These are phyloP conservation scores for Morpho helenor DNA, from an alignment of 2,888 invertebrate species.

Conservation along the genomic window DNA sequence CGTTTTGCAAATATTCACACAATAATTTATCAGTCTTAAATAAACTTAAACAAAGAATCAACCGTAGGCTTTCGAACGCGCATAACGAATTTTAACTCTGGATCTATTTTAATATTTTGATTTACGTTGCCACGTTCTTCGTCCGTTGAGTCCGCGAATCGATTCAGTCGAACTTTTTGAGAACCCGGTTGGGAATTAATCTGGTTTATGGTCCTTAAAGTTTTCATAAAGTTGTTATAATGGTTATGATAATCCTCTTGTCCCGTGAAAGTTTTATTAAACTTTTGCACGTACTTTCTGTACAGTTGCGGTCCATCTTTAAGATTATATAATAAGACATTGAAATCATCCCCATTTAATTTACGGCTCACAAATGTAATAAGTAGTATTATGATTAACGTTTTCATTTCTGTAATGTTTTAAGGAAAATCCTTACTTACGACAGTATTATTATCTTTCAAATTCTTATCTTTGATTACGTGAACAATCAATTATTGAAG, in stretches of 20 bases:
- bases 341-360: constrained; percentile 12
- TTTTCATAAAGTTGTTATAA: constrained; percentile 44
- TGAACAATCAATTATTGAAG: background rate
- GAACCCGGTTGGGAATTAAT: constrained; percentile 38
- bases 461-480: background rate
- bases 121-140: constrained; percentile 30
- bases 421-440: background rate
- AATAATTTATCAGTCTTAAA: background rate
- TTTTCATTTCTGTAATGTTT: background rate
- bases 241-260: constrained; percentile 41
- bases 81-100: constrained; percentile 32
- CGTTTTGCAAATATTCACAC: background rate
- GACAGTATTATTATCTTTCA: too few relatives aligned
- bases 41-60: constrained; percentile 20
- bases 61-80: constrained; percentile 19
- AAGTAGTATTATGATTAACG: background rate
- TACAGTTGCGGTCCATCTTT: constrained; percentile 28
- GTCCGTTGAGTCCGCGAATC: constrained; percentile 45
- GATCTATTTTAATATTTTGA: constrained; percentile 33
- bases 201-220: constrained; percentile 43
- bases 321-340: constrained; percentile 26
- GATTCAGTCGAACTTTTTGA: constrained; percentile 42
- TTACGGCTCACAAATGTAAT: background rate
- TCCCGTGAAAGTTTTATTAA: constrained; percentile 37
- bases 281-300: constrained; percentile 29